phyloP scores from a whole-genome alignment of 2,888 invertebrate genomes.

The Leptinotarsa tumamoca region DNA sequence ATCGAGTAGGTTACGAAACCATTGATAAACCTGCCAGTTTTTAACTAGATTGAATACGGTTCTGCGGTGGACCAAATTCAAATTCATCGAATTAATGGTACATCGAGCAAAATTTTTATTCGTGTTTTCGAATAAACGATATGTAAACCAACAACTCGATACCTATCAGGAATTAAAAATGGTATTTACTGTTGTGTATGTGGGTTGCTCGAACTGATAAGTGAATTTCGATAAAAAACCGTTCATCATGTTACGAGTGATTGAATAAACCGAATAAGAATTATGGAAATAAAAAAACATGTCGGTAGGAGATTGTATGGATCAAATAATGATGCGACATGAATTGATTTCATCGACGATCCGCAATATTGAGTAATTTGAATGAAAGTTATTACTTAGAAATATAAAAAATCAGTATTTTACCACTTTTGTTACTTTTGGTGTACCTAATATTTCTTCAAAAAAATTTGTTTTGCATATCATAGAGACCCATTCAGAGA shows the following conservation, averaged over 20 bases:
- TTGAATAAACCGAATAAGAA: conserved; percentile 7
- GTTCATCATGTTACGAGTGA: conserved; percentile 5
- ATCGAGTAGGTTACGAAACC: too few relatives aligned
- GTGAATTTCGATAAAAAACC: conserved; percentile 30
- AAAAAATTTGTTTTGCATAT: too few relatives aligned
- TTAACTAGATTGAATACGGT: not conserved
- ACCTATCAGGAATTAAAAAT: conserved; percentile 33
- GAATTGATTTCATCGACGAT: too few relatives aligned
- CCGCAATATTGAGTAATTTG: too few relatives aligned
- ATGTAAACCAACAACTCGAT: conserved; percentile 29
- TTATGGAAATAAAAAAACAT: not conserved
- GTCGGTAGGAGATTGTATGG: not conserved
- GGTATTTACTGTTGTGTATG: conserved; percentile 28
- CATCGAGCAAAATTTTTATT: conserved; percentile 2
- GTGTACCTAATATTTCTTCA: too few relatives aligned
- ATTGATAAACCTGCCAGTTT: too few relatives aligned
- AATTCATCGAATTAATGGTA: not conserved
- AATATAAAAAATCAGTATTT: too few relatives aligned
- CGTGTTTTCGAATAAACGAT: conserved; percentile 14
- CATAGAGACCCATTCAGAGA: too few relatives aligned
- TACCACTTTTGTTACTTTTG: too few relatives aligned
- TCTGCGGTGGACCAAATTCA: not conserved
- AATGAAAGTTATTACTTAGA: too few relatives aligned
- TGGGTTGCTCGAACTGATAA: conserved; percentile 31
- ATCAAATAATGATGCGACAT: not conserved